These are phyloP conservation scores for Galerucella calmariensis DNA, from an alignment of 2,888 invertebrate genomes.

Conservation along the genomic window DNA sequence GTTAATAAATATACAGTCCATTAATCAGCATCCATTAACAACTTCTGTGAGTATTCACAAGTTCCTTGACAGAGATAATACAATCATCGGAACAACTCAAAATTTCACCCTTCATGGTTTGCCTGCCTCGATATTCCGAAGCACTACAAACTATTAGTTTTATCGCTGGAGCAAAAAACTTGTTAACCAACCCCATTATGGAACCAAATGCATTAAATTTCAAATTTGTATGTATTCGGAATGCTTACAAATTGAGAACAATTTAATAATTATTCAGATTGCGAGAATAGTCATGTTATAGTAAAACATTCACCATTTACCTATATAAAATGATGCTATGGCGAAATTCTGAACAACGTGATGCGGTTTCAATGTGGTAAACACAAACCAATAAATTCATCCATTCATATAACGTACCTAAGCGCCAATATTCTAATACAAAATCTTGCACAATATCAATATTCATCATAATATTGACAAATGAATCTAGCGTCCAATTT, in stretches of 20 bases:
- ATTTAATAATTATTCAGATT: constrained; percentile 15
- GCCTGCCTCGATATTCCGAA: neutral
- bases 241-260: constrained; percentile 6
- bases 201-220: neutral
- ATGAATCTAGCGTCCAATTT: no score
- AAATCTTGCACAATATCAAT: neutral
- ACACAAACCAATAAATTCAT: neutral
- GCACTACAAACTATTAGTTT: neutral
- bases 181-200: neutral
- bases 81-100: no score
- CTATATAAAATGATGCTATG: neutral
- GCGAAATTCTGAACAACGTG: neutral
- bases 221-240: neutral
- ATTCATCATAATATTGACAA: no score
- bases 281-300: neutral
- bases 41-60: no score
- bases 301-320: constrained; percentile 9
- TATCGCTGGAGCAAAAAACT: neutral
- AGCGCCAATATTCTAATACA: neutral
- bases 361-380: neutral
- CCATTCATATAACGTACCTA: neutral
- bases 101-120: neutral
- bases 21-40: no score
- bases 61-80: no score
- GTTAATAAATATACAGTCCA: no score